Conservation (phyloP, 2,113 vertebrate species). For the Vidua chalybeata region DNA sequence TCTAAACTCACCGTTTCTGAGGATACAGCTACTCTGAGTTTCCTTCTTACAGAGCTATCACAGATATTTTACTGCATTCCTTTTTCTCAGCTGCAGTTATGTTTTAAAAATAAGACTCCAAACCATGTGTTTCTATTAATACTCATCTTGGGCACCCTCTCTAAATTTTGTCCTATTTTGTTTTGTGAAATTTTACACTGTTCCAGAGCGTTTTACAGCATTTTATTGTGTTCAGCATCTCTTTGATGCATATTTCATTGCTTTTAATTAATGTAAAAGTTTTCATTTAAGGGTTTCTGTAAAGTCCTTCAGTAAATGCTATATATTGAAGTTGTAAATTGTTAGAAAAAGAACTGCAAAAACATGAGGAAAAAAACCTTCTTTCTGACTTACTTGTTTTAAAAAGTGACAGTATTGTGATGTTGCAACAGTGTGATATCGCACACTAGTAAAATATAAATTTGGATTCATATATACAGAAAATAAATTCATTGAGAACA, state of each 20-base stretch:
- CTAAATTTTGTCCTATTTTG: not conserved
- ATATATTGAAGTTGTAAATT: not conserved
- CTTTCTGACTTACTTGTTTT: not conserved
- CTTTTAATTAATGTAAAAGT: not conserved
- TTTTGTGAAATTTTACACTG: not conserved
- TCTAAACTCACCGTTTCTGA: not conserved
- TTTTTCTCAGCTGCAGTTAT: not conserved
- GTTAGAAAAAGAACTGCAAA: not conserved
- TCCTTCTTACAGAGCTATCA: not conserved
- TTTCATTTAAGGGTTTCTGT: not conserved
- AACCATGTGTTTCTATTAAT: not conserved
- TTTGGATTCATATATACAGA: not conserved
- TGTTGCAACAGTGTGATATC: not conserved
- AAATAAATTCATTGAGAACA: not conserved
- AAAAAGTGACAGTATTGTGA: not conserved
- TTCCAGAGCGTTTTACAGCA: not conserved
- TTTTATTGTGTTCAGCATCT: not conserved
- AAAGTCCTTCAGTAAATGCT: not conserved
- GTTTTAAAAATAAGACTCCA: not conserved
- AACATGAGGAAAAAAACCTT: not conserved
- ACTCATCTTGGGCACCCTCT: not conserved
- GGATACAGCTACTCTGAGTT: not conserved
- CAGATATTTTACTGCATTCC: not conserved
- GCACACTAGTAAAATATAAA: not conserved
- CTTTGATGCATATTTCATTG: not conserved